Percentiles rank a stretch among this genome's conserved stretches.
Conservation (phyloP, 2,113 vertebrate species). For the Zosterops japonicus region DNA sequence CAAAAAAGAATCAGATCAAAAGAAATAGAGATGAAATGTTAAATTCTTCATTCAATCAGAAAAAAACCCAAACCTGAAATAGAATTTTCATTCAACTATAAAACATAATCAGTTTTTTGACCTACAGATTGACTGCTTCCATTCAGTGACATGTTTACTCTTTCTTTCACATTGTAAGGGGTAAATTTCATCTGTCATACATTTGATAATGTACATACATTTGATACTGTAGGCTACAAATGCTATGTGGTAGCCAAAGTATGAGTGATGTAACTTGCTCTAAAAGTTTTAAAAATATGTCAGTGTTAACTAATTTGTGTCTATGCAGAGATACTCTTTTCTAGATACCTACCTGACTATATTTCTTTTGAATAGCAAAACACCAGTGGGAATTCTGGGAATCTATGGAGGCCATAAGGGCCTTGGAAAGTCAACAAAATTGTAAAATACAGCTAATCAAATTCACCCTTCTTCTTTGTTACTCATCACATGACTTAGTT, state of each 20-base stretch:
- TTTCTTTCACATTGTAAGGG: not conserved
- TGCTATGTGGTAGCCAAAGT: not conserved
- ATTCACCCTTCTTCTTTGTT: not conserved
- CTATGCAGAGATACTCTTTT: not conserved
- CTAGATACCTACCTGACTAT: not conserved
- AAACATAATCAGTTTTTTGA: not conserved
- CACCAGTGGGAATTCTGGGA: not conserved
- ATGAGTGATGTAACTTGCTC: not conserved
- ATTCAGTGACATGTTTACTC: not conserved
- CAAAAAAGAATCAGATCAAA: not conserved
- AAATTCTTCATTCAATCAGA: not conserved
- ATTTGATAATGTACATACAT: not conserved
- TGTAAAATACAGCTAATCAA: not conserved
- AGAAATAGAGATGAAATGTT: not conserved
- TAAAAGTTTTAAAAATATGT: not conserved
- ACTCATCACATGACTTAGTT: not conserved
- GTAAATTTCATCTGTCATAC: not conserved
- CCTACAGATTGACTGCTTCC: not conserved
- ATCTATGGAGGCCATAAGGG: fast-evolving
- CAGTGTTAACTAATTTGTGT: not conserved
- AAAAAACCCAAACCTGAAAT: not conserved
- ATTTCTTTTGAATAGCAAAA: not conserved
- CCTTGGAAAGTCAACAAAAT: not conserved
- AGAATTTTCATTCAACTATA: not conserved
- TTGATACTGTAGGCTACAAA: not conserved